phyloP scores from a whole-genome alignment of 2,888 invertebrate genomes.

The Andrena minutula region DNA sequence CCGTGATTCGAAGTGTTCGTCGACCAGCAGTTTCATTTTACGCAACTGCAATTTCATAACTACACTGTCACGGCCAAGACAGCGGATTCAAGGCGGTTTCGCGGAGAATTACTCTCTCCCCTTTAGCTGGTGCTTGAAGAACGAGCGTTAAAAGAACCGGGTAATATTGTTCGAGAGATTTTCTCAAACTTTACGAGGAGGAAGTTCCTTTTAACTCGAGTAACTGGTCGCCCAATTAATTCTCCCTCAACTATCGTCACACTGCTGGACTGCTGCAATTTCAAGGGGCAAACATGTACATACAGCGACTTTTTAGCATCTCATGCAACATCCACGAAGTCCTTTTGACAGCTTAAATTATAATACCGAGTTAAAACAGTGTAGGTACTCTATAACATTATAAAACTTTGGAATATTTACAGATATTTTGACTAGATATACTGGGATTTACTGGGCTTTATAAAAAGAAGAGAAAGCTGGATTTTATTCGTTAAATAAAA shows the following conservation, averaged over 20 bases:
- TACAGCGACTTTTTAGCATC: no score
- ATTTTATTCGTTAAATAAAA: no score
- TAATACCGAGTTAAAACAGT: no score
- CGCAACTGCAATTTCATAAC: constrained; percentile 53
- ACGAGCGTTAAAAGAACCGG: constrained; percentile 27
- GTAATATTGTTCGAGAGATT: constrained; percentile 12
- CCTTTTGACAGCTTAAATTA: no score
- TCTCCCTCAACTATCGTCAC: background rate
- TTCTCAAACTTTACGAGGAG: constrained; percentile 7
- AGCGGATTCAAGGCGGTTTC: constrained; percentile 29
- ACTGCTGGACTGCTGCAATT: background rate
- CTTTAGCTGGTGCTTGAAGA: constrained; percentile 17
- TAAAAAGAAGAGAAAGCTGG: no score
- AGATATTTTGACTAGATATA: no score
- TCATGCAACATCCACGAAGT: no score
- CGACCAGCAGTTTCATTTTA: constrained; percentile 46
- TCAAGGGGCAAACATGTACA: background rate
- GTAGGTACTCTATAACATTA: no score
- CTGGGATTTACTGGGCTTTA: no score
- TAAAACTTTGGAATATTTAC: no score
- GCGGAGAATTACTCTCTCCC: constrained; percentile 29
- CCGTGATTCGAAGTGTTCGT: constrained; percentile 26
- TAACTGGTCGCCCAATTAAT: constrained; percentile 43
- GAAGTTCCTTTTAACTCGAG: constrained; percentile 16
- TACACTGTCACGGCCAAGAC: constrained; percentile 42